A percentile compares a stretch with the other conserved stretches of the same genome.
phyloP scores from a whole-genome alignment of 2,113 vertebrate species.

The Corapipo altera region DNA sequence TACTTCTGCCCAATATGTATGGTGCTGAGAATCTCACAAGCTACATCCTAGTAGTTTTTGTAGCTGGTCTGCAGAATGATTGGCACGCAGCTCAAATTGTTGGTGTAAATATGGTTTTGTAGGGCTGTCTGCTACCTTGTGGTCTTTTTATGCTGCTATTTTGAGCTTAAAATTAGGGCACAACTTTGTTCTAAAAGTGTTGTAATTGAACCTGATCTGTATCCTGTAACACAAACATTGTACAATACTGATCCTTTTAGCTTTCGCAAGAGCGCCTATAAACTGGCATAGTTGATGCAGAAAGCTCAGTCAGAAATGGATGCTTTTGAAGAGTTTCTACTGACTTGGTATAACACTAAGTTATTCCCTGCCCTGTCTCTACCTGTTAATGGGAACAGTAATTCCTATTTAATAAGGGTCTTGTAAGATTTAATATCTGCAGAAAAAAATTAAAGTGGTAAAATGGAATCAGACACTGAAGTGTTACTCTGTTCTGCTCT shows the following conservation, averaged over 20 bases:
- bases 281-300: neutral
- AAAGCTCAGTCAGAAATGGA: neutral
- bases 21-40: neutral
- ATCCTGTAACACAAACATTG: neutral
- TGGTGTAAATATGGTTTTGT: neutral
- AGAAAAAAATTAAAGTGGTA: neutral
- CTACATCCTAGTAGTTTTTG: neutral
- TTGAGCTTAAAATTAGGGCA: neutral
- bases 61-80: neutral
- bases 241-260: neutral
- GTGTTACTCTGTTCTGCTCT: neutral
- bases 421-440: neutral
- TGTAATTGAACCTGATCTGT: neutral
- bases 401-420: neutral
- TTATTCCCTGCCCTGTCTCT: neutral
- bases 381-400: neutral
- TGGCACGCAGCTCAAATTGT: neutral
- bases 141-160: neutral
- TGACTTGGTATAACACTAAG: neutral
- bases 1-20: neutral
- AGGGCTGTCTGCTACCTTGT: neutral
- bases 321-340: neutral
- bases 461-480: neutral
- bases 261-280: neutral
- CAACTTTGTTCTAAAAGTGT: neutral